Base-by-base conservation (phyloP, 1,140 invertebrate genomes). In the Stegodyphus dumicola region DNA sequence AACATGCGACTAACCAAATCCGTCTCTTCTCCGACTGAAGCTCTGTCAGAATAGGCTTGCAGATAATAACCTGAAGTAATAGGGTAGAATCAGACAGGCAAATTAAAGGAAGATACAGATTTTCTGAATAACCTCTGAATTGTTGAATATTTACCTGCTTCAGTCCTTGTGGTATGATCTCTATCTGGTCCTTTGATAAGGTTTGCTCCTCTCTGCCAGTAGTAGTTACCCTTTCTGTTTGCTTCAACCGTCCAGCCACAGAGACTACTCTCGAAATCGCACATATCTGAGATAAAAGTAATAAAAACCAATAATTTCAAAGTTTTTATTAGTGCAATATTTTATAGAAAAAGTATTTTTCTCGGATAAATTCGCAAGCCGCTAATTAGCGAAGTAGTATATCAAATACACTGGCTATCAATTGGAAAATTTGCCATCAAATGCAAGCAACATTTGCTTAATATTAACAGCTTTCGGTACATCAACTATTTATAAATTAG, bases 231-330 rank as follows among this genome's bases (percentile, higher is more conserved):
- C 6, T 33, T 53, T 11, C 15, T 33, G n/a, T 54, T 86, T 13
- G 6, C n/a, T 33, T 87, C 79, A 1, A 73, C 54, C 10, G 33
- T 78, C 86, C 86, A 87, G 0, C 78, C 86, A 54, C 86, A 87
- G 1, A 77, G 11, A 67, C 70, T 74, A 49, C 78, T 83, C 73
- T 87, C 86, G 71, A 87, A 87, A 11, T 87, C 86, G 15, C 86
- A 87, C 11, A 71, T 0, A 5, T 73, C 86, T 87, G 33, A 13
- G 60, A 49, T 7, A 53, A 33, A 73, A 18, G 13, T 65, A 6
- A 69, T 18, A 69, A 69, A 60, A 13, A 69, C 17, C 67, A 69
- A 13, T 69, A 17, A 33, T 1, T 33, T 1, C 33, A 33, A 33
- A 33, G 33, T 33, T 33, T 33, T 33, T 33, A 33, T 33, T 3